Evolutionary conservation across 2,888 invertebrate species (phyloP), one percentile per base, ranked within the genome.

Genomic region (Ectemnius lituratus): DNA sequence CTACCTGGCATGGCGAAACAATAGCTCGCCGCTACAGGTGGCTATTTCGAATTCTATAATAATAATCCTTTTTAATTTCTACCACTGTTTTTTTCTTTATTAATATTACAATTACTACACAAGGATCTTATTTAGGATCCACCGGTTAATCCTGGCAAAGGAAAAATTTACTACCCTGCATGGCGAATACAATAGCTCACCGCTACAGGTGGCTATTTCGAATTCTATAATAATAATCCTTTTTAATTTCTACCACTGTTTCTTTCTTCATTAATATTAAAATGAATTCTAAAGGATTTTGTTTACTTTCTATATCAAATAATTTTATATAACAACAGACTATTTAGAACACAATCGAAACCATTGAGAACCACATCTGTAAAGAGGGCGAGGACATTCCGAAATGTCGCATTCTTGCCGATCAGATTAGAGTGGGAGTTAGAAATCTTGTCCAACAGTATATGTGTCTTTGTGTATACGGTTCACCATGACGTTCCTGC

Each of bases 351-450:
- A 16, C 52, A 6, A 16, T 52, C 4, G 14, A 37, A 37, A 37
- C 6, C 0, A 37, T 1, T 14, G 14, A 5, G 46, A 28, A 18
- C 4, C 46, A 11, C 14, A 11, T 16, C 62, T 1, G 46, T 5
- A 28, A 56, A 52, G 23, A 46, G 14, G 46, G 28, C 27, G 52
- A 14, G 23, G 23, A 61, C 67, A 59, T 58, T 74, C 59, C 52
- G 57, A 62, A 56, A 60, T 75, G 70, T 37, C 70, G 74, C 80
- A 78, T 76, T 75, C 67, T 80, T 74, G 67, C 67, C 78, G 78
- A 86, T 87, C 84, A 84, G 84, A 86, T 87, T 85, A 83, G 82
- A 81, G 76, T 71, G 70, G 70, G 67, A 79, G 67, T 71, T 70
- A 23, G 75, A 75, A 83, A 37, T n/a, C 8, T 2, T 37, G 37